Base-by-base conservation (phyloP, 2,888 invertebrate genomes). In the Dicroscelio sp. region DNA sequence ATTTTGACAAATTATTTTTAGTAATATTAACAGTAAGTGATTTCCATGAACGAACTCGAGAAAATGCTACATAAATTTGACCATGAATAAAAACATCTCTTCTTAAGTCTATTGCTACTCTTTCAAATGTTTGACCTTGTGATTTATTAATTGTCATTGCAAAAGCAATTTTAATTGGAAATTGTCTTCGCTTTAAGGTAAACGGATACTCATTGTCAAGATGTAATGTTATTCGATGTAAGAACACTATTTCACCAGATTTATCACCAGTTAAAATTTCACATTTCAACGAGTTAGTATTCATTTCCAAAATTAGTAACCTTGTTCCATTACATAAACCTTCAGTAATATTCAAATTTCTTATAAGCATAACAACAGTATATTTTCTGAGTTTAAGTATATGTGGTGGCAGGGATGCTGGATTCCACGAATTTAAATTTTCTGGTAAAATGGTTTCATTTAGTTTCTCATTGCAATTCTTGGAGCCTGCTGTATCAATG, bases 391-490 rank as follows among this genome's bases (percentile, higher is more conserved):
- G 33, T 20, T 35, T 35, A 31, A 84, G 63, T 63, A 71, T 63
- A 27, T 84, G 73, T 5, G 84, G 84, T 38, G 84, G 84, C 35
- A 84, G 73, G n/a, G 48, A 48, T 31, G 69, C 4, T 60, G 84
- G 73, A 30, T 71, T 73, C 14, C 52, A 31, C 20, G 65, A 17
- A 65, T 65, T 65, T 65, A 65, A 65, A 65, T 10, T 31, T 31
- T 31, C 60, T 12, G 60, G 60, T 60, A 84, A 75, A 58, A 84
- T n/a, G 12, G 88, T 79, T 55, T 63, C 84, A n/a, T 38, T 20
- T 30, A 73, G 30, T 60, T 69, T 52, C 52, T 52, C 52, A 14
- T 76, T 48, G 52, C 67, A 38, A 27, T 31, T 30, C 8, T 27
- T 75, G 17, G 35, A 35, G 76, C 67, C 85, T 20, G 55, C 35